Conservation (phyloP, 2,113 vertebrate species). For the Chelonoidis abingdonii region DNA sequence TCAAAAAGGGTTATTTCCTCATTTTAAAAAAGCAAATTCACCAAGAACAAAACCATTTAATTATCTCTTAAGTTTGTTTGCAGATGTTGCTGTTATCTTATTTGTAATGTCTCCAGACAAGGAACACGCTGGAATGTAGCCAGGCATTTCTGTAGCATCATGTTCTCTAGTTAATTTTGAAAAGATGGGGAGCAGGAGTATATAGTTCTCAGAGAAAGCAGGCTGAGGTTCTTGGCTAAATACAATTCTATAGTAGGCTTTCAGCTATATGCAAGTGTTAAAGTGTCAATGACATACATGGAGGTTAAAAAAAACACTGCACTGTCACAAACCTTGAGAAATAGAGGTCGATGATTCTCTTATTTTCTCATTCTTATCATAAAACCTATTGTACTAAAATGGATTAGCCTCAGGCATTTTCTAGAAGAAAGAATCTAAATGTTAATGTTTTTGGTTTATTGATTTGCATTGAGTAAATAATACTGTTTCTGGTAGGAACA, state of each 20-base stretch:
- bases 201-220: neutral
- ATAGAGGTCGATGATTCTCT: neutral
- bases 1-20: slow-evolving; percentile 35
- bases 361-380: neutral
- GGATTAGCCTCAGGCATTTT: neutral
- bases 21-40: slow-evolving; percentile 33
- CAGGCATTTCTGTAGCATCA: neutral
- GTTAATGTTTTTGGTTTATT: neutral
- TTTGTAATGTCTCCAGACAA: neutral
- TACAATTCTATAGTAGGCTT: neutral
- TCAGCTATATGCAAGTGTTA: neutral
- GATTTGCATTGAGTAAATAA: neutral
- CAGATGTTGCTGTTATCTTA: neutral
- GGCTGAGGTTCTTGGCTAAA: neutral
- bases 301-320: neutral
- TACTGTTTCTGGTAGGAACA: neutral
- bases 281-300: neutral
- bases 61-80: slow-evolving; percentile 1
- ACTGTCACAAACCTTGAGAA: fast-evolving
- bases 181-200: neutral
- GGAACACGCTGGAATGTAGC: neutral
- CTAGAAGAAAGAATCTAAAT: neutral
- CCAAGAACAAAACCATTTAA: neutral
- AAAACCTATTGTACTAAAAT: neutral
- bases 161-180: neutral